These are phyloP conservation scores for Ladona fulva DNA, from an alignment of 1,140 invertebrate genomes.

Conservation along the genomic window DNA sequence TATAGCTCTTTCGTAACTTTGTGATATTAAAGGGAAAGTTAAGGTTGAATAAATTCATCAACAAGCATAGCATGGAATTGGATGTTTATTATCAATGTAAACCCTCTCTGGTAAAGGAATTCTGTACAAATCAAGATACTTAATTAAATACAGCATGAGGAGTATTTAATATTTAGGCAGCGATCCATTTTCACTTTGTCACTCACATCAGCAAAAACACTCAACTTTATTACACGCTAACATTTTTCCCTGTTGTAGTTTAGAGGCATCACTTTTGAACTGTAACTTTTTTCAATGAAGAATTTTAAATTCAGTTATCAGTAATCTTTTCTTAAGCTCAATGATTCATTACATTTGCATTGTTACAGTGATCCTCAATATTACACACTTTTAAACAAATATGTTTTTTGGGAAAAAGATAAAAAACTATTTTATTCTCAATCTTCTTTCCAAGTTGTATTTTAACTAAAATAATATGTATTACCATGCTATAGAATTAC, in stretches of 20 bases:
- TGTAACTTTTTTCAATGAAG: too few species aligned
- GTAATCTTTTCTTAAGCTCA: neutral
- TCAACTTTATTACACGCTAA: neutral
- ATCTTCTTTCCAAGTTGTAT: neutral
- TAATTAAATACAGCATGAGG: neutral
- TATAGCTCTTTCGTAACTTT: neutral
- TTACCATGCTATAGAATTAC: neutral
- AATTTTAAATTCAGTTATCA: too few species aligned
- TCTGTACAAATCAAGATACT: neutral
- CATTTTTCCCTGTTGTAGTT: neutral
- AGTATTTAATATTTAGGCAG: neutral
- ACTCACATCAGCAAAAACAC: neutral
- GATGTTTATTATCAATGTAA: neutral
- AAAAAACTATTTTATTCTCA: constrained; percentile 6
- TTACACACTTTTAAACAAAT: neutral
- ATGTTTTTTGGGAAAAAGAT: neutral
- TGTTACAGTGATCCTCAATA: neutral
- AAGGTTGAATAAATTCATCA: neutral
- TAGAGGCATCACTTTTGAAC: too few species aligned
- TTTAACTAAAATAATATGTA: constrained; percentile 1
- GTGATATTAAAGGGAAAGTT: neutral
- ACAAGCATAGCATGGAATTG: neutral
- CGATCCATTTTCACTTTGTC: too few species aligned
- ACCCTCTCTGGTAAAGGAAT: neutral
- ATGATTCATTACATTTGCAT: neutral